Percentiles rank a stretch among this genome's conserved stretches.
Evolutionary conservation across 2,797 vertebrate genomes (phyloP).

Genomic region (Remorina albescens): DNA sequence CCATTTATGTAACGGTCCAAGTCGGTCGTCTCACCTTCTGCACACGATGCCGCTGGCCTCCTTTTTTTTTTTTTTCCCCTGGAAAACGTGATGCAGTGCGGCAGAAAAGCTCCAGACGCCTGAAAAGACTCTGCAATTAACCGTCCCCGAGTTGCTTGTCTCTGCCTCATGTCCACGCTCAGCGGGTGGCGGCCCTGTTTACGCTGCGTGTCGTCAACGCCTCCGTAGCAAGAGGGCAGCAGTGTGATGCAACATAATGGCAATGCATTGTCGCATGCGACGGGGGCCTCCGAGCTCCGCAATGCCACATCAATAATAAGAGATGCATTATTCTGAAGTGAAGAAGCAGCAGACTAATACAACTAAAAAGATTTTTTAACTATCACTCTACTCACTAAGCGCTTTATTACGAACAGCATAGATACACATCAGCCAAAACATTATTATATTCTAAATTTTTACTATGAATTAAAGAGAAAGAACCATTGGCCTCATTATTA

Average conservation of each 20-base stretch:
- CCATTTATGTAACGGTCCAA: constrained; percentile 37
- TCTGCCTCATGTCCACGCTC: constrained; percentile 32
- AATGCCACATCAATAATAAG: constrained; percentile 16
- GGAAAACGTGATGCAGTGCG: constrained; percentile 27
- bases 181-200: constrained; percentile 43
- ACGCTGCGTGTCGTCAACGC: constrained; percentile 30
- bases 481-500: too few species aligned
- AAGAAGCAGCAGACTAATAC: background rate
- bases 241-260: constrained; percentile 57
- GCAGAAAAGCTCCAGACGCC: constrained; percentile 14
- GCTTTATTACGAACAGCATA: background rate
- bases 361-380: constrained; percentile 5
- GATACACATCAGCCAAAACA: too few species aligned
- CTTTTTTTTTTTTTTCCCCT: background rate
- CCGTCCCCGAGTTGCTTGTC: constrained; percentile 8
- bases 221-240: constrained; percentile 22
- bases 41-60: constrained; percentile 1
- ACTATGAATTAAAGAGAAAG: too few species aligned
- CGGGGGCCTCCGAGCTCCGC: background rate
- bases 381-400: background rate
- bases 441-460: too few species aligned
- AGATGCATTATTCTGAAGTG: constrained; percentile 1
- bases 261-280: constrained; percentile 10
- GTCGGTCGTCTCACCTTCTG: constrained; percentile 5
- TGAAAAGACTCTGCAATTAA: constrained; percentile 16